Base-by-base conservation (phyloP, 1,140 invertebrate genomes). In the Drosophila hydei region DNA sequence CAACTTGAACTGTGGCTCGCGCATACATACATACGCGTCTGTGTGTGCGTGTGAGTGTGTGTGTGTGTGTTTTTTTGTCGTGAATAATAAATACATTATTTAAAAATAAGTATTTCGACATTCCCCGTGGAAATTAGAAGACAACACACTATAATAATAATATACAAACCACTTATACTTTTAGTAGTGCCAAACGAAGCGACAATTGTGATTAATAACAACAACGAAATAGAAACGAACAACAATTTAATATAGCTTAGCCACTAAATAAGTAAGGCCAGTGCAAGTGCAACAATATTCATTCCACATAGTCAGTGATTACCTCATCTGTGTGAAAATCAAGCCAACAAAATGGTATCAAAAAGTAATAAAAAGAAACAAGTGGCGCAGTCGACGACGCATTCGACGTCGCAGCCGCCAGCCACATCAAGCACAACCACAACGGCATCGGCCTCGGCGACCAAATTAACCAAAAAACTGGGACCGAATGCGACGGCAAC, bases 351-450 rank as follows among this genome's bases (percentile, higher is more conserved):
- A 90, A 90, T 90, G 89, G 89, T 90, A 75, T 90, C 89, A 77
- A 90, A 90, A 89, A 89, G 72, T 64, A 85, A 76, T 75, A 90
- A 90, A 83, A 90, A 90, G 73, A 90, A 90, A 77, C 79, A 90
- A 83, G 79, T 88, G 83, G 88, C 83, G 69, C 68, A 72, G 55
- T 54, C 40, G 50, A 1, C n/a, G 43, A 8, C 12, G 45, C 58
- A 56, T 59, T 52, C 58, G 48, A 18, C 62, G 45, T 50, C 61
- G 64, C 65, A 73, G 47, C 27, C 27, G 68, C 59, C 55, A 71
- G 80, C 77, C 33, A 79, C 77, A 71, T 81, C 84, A 51, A 73
- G 75, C 74, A 90, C 84, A 76, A 75, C 89, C 70, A 79, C 83
- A 72, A 73, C 88, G 65, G 55, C 77, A 45, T 64, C 85, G 71